Evolutionary conservation across 2,113 vertebrate genomes (phyloP).

Genomic region (Lophotis ruficrista): DNA sequence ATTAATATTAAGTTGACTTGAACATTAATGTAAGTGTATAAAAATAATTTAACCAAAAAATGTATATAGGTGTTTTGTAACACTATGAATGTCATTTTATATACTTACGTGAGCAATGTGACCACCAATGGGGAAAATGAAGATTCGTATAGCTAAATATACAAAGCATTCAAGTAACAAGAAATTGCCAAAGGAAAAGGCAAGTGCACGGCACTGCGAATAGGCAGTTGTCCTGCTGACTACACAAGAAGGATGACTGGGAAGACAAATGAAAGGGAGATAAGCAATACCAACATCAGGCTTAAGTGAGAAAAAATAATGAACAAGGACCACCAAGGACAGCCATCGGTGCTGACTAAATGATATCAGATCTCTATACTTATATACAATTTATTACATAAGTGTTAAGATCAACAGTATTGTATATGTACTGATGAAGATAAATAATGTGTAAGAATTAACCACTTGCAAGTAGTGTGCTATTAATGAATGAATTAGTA

Average conservation of each 20-base stretch:
- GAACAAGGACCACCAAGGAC: not conserved
- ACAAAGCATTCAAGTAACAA: not conserved
- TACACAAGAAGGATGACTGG: not conserved
- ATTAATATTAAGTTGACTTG: not conserved
- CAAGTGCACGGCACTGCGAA: not conserved
- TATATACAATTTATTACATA: not conserved
- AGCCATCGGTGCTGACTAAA: not conserved
- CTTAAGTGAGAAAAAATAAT: not conserved
- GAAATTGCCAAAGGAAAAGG: not conserved
- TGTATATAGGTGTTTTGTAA: not conserved
- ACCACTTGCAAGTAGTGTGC: not conserved
- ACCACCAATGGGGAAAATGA: not conserved
- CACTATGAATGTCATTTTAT: not conserved
- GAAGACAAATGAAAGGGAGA: not conserved
- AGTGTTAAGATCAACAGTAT: not conserved
- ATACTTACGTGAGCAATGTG: not conserved
- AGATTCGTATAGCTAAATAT: not conserved
- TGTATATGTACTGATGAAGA: not conserved
- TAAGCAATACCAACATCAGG: not conserved
- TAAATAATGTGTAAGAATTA: not conserved
- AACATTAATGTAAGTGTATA: not conserved
- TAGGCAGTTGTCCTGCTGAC: not conserved
- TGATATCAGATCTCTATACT: not conserved
- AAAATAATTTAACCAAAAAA: not conserved
- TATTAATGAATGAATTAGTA: not conserved